Evolutionary conservation across 1,140 invertebrate species (phyloP), one percentile per base, ranked within the genome.

Genomic region (Artemia franciscana): DNA sequence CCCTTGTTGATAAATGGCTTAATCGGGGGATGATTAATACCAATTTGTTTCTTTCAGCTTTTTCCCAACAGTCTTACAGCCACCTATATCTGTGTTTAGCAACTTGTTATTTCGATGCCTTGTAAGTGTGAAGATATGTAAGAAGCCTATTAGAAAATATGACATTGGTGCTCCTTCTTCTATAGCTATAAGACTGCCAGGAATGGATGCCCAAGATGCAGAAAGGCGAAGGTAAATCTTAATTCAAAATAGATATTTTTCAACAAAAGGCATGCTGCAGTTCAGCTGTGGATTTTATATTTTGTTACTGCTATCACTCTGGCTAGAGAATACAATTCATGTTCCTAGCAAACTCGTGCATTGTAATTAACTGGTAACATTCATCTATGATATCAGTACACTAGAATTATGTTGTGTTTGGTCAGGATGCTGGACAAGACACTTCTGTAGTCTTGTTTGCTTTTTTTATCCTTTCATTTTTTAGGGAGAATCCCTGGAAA

Each of bases 61-160:
- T 74, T 97, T 97, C 71, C 93, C 93, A 64, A 90, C 86, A 72
- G 85, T 92, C 3, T 72, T 95, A 21, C 91, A 95, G 74, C 91
- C 91, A 51, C 81, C 91, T 26, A 84, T 96, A 63, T 81, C 86
- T 25, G 79, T 91, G 2, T 72, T 95, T 2, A 80, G 87, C 57
- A 91, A 91, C 70, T 86, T 85, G 18, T 77, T 94, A 24, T 86
- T 93, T 72, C 79, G 81, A 39, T 84, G 83, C 65, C 79, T 94
- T 59, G 86, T 96, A 7, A 81, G 81, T 57, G 75, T 91, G 59
- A 88, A 87, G 58, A 64, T 88, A 12, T 89, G 86, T 71, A 79
- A 78, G 68, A 85, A 82, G 73, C 81, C 84, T 27, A 79, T 86
- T 24, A 74, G 84, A 65, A 80, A 81, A 68, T 87, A 85, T 73